Evolutionary conservation across 1,140 invertebrate genomes (phyloP).

Genomic region (Drosophila leontia): DNA sequence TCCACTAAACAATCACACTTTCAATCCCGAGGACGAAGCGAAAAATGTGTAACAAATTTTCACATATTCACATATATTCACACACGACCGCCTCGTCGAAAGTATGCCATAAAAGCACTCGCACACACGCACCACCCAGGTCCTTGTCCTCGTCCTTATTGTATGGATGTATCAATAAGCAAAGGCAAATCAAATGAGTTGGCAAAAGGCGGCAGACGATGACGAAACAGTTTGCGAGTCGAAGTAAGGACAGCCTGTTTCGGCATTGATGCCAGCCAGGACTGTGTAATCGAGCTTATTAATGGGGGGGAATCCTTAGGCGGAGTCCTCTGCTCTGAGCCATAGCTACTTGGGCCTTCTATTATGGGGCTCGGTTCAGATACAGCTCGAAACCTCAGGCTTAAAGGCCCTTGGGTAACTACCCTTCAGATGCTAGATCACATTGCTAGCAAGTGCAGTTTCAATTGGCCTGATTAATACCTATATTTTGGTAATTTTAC

Average conservation of each 20-base stretch:
- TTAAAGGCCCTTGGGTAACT: not conserved
- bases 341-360: conserved; percentile 12
- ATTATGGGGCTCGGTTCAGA: conserved; percentile 36
- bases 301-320: conserved; percentile 30
- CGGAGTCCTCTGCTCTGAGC: conserved; percentile 6
- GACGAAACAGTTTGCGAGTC: conserved; percentile 23
- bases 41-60: conserved; percentile 77
- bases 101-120: conserved; percentile 77
- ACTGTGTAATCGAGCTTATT: conserved; percentile 75
- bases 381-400: not conserved
- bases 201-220: conserved; percentile 68
- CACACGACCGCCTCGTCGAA: conserved; percentile 68
- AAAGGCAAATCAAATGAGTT: conserved; percentile 76
- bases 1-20: conserved; percentile 81
- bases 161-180: conserved; percentile 69
- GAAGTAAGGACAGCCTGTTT: conserved; percentile 19
- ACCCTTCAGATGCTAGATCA: not conserved
- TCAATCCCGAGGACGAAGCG: conserved; percentile 59
- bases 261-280: conserved; percentile 49
- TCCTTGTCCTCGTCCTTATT: conserved; percentile 4
- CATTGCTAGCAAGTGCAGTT: not conserved
- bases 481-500: not conserved
- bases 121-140: conserved; percentile 35
- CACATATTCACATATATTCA: conserved; percentile 80
- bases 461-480: not conserved